Conservation (phyloP, 2,888 invertebrate species). For the Agrilus cyanescens region DNA sequence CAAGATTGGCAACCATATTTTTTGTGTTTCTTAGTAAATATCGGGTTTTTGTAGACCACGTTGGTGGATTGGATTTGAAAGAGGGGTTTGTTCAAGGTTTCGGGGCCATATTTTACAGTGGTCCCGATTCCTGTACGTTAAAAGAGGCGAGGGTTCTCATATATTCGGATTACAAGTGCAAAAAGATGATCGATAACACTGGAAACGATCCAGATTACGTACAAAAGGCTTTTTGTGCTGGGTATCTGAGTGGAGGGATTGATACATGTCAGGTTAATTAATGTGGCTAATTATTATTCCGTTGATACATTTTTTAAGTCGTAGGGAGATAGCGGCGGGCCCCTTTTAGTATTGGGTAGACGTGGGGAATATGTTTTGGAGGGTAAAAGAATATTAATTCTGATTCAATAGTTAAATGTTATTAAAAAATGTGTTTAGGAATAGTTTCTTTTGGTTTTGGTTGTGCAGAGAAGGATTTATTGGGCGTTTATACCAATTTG, state of each 20-base stretch:
- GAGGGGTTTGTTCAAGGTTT: slow-evolving; percentile 30
- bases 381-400: slow-evolving; percentile 32
- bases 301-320: not conserved
- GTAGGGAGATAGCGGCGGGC: too few species aligned
- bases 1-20: slow-evolving; percentile 12
- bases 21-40: not conserved
- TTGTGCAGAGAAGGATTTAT: slow-evolving; percentile 44
- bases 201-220: slow-evolving; percentile 22
- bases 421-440: slow-evolving; percentile 33
- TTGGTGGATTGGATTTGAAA: slow-evolving; percentile 5
- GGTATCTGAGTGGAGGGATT: slow-evolving; percentile 40
- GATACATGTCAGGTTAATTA: slow-evolving; percentile 50
- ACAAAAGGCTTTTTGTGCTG: slow-evolving; percentile 42
- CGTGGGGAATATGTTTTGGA: slow-evolving; percentile 45
- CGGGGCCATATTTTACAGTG: slow-evolving; percentile 25
- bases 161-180: slow-evolving; percentile 26
- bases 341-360: slow-evolving; percentile 30
- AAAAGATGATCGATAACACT: slow-evolving; percentile 25
- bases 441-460: slow-evolving; percentile 56
- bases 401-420: not conserved
- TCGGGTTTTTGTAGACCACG: not conserved
- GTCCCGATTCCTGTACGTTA: slow-evolving; percentile 28
- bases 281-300: not conserved
- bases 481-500: slow-evolving; percentile 51
- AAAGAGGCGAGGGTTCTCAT: slow-evolving; percentile 30